These are phyloP conservation scores for Sinelater perroti DNA, from an alignment of 2,888 invertebrate genomes.

Conservation along the genomic window DNA sequence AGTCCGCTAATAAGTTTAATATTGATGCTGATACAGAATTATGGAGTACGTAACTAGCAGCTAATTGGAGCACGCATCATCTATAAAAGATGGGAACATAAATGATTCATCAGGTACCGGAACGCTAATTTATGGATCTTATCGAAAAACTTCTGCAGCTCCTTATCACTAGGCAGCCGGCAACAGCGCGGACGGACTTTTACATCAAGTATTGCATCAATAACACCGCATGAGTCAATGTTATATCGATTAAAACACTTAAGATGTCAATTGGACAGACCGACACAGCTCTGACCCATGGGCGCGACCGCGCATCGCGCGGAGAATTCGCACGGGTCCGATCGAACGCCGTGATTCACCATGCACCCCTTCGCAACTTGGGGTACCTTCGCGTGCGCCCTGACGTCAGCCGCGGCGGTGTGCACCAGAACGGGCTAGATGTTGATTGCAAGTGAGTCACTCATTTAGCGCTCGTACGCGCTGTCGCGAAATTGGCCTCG, in stretches of 20 bases:
- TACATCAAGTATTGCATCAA: slow-evolving; percentile 32
- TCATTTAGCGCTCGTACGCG: slow-evolving; percentile 24
- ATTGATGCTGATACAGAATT: no score
- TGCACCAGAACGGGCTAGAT: slow-evolving; percentile 18
- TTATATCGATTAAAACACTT: slow-evolving; percentile 39
- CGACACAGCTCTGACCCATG: slow-evolving; percentile 30
- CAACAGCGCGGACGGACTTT: slow-evolving; percentile 1
- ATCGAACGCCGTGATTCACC: slow-evolving; percentile 9
- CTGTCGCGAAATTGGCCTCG: not conserved
- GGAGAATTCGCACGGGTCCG: slow-evolving; percentile 5
- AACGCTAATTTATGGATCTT: no score
- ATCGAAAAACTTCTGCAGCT: no score
- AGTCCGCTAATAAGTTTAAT: no score
- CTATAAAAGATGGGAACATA: no score
- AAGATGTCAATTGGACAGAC: slow-evolving; percentile 34
- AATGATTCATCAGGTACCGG: no score
- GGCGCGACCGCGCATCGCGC: not conserved
- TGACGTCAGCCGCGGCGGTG: no score
- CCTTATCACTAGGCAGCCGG: no score
- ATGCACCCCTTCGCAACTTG: not conserved
- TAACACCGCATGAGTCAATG: slow-evolving; percentile 38
- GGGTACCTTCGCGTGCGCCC: slow-evolving; percentile 3
- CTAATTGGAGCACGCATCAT: no score
- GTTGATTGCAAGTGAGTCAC: slow-evolving; percentile 12
- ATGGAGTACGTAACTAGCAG: no score